These are phyloP conservation scores for Nesoenas mayeri DNA, from an alignment of 2,113 vertebrate genomes.

Conservation along the genomic window DNA sequence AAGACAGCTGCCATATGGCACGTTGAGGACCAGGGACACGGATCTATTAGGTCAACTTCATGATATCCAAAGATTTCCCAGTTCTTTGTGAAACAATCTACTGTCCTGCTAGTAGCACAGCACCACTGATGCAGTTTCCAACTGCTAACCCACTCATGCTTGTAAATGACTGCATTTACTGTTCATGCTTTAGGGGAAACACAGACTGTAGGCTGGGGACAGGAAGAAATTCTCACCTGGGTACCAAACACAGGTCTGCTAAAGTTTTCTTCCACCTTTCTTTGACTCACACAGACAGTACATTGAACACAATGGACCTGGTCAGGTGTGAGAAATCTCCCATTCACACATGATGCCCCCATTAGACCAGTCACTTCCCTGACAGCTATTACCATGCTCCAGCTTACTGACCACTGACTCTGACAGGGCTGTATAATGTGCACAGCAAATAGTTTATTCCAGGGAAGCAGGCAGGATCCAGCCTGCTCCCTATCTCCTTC, in stretches of 20 bases:
- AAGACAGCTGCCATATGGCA: not conserved
- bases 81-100: not conserved
- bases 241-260: not conserved
- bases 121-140: not conserved
- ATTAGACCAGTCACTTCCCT: conserved; percentile 44
- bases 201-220: not conserved
- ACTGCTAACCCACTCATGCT: not conserved
- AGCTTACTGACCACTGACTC: conserved; percentile 56
- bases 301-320: not conserved
- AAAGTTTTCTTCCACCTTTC: not conserved
- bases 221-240: not conserved
- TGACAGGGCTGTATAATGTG: conserved; percentile 32
- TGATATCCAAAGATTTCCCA: not conserved
- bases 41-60: not conserved
- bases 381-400: conserved; percentile 53
- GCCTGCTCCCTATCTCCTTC: conserved; percentile 46
- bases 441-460: conserved; percentile 50
- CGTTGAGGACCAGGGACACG: not conserved
- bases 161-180: not conserved
- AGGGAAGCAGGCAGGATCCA: conserved; percentile 31
- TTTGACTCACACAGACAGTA: not conserved
- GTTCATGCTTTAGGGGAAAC: not conserved
- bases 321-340: not conserved
- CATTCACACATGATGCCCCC: not conserved
- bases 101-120: not conserved